phyloP scores from a whole-genome alignment of 2,888 invertebrate species.

The Patella caerulea region DNA sequence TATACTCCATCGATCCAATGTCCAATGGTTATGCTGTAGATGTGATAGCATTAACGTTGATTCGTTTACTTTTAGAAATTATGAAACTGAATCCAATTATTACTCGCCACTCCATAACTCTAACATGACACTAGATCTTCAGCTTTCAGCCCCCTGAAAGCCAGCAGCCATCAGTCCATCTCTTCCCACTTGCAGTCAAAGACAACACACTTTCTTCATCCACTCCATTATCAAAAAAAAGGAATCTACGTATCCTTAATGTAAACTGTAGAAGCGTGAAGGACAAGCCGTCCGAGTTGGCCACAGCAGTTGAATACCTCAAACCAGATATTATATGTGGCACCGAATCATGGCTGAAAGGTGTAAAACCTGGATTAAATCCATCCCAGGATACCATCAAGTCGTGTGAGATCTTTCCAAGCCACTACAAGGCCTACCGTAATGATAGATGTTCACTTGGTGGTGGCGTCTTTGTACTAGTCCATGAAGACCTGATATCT shows the following conservation, averaged over 20 bases:
- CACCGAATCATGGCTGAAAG: slow-evolving; percentile 39
- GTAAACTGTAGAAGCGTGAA: slow-evolving; percentile 32
- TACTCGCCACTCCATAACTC: too few relatives aligned
- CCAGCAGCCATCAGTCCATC: too few relatives aligned
- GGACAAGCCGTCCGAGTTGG: slow-evolving; percentile 27
- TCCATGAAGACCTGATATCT: slow-evolving; percentile 26
- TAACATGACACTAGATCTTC: too few relatives aligned
- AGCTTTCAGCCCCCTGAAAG: too few relatives aligned
- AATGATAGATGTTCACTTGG: slow-evolving; percentile 30
- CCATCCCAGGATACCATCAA: slow-evolving; percentile 21
- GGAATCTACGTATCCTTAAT: slow-evolving; percentile 31
- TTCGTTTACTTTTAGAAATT: too few relatives aligned
- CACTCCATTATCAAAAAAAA: slow-evolving; percentile 16
- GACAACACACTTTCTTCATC: too few relatives aligned
- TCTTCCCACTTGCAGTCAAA: too few relatives aligned
- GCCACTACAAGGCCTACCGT: slow-evolving; percentile 27
- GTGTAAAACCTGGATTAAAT: slow-evolving; percentile 32
- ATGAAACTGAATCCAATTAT: too few relatives aligned
- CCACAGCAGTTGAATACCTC: slow-evolving; percentile 27
- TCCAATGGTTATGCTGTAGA: too few relatives aligned
- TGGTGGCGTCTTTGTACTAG: slow-evolving; percentile 34
- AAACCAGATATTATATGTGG: slow-evolving; percentile 37
- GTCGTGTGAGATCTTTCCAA: slow-evolving; percentile 32
- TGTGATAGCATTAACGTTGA: too few relatives aligned
- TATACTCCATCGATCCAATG: too few relatives aligned